Evolutionary conservation across 2,797 vertebrate genomes (phyloP), one percentile per base, ranked within the genome.

Genomic region (Todus mexicanus): DNA sequence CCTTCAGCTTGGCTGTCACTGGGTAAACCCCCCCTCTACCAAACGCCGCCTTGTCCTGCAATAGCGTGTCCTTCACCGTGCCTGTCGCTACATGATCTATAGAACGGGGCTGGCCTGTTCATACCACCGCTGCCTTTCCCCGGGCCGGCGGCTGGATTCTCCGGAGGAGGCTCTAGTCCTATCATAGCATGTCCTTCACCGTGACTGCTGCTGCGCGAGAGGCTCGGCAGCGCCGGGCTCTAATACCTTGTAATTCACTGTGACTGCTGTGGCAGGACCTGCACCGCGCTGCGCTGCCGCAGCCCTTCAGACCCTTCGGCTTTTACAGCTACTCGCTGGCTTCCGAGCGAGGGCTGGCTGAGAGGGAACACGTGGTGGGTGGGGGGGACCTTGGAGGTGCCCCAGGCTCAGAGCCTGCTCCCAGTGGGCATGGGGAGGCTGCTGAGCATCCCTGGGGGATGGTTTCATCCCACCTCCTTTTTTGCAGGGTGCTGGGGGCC

Each of bases 211-310:
- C 95, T 87, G 85, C 65, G 25, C 17, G 53, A 72, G 88, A 74
- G 87, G 60, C 94, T 42, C 59, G 47, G 92, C 76, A n/a, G 88
- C 69, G 1, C 25, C 59, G 92, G 94, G 92, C 84, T 95, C 92
- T 91, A 89, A 93, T 89, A 87, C 93, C 92, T 93, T 93, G 95
- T 95, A 95, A 96, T 96, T 96, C 94, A 94, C 89, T 80, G 82
- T 89, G 91, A 94, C 95, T 94, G 93, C 92, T 90, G 86, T 95
- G 92, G 94, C 91, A 93, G 92, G 93, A 74, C 95, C 89, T 90
- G 91, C 72, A 43, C 94, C 60, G 61, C 45, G 84, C 91, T 88
- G 94, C 56, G 86, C 86, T 96, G 87, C 91, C 1, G 70, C 91
- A 95, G 81, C 91, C 87, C 89, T 81, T 64, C 70, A 86, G 42